Conservation (phyloP, 2,888 invertebrate species). For the Latrodectus elegans region DNA sequence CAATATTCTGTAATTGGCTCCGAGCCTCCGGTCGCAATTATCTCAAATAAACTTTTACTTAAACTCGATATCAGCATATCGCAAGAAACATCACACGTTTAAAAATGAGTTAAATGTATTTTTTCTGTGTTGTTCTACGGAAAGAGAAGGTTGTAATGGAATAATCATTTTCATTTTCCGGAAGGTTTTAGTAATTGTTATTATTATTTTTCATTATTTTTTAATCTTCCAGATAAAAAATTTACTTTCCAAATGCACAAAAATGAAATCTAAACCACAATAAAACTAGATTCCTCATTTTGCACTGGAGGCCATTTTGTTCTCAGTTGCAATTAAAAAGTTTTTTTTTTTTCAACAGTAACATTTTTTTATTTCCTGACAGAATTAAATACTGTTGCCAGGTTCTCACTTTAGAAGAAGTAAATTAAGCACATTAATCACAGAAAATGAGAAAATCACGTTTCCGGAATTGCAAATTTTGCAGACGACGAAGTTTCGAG, state of each 20-base stretch:
- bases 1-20: constrained; percentile 27
- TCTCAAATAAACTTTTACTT: constrained; percentile 45
- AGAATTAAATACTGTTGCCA: neutral
- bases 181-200: constrained; percentile 40
- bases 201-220: constrained; percentile 30
- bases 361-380: constrained; percentile 4
- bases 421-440: constrained; percentile 56
- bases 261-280: constrained; percentile 13
- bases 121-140: constrained; percentile 17
- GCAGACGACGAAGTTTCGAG: neutral
- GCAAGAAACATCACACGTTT: constrained; percentile 18
- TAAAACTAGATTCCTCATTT: constrained; percentile 2
- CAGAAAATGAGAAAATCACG: constrained; percentile 48
- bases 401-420: constrained; percentile 18
- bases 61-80: constrained; percentile 44
- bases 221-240: constrained; percentile 17
- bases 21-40: constrained; percentile 33
- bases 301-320: constrained; percentile 25
- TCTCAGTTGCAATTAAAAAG: neutral
- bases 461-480: constrained; percentile 11
- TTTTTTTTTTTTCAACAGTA: neutral
- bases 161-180: constrained; percentile 38
- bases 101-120: constrained; percentile 5
- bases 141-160: constrained; percentile 47
- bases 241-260: constrained; percentile 10